A percentile compares a stretch with the other conserved stretches of the same genome.
These are phyloP conservation scores for Ochlodes sylvanus DNA, from an alignment of 2,888 invertebrate genomes.

Conservation along the genomic window DNA sequence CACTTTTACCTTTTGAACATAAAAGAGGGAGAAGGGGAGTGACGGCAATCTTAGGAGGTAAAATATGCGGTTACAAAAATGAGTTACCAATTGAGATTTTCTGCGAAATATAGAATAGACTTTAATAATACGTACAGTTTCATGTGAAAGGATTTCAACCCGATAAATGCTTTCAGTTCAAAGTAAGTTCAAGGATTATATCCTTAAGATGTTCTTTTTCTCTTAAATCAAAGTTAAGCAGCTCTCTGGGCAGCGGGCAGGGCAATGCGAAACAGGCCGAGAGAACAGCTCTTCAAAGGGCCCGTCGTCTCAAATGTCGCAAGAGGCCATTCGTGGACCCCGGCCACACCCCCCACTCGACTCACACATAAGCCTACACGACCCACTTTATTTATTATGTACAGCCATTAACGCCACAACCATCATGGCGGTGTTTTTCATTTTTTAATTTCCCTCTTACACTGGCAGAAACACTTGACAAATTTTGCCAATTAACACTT, in stretches of 20 bases:
- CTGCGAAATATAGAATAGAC: constrained; percentile 2
- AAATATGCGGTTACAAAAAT: constrained; percentile 16
- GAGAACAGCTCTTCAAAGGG: constrained; percentile 79
- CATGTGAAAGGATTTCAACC: constrained; percentile 19
- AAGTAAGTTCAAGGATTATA: constrained; percentile 58
- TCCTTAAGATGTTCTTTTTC: constrained; percentile 75
- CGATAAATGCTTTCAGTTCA: constrained; percentile 28
- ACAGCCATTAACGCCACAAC: constrained; percentile 82
- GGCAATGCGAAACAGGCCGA: constrained; percentile 83
- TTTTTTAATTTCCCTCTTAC: constrained; percentile 83
- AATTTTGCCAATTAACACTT: constrained; percentile 74
- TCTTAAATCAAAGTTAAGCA: constrained; percentile 82
- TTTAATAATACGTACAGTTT: neutral
- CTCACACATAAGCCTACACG: constrained; percentile 81
- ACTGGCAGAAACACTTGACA: constrained; percentile 65
- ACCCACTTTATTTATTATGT: constrained; percentile 84
- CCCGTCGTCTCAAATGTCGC: constrained; percentile 82
- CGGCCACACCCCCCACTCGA: constrained; percentile 83
- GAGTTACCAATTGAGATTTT: constrained; percentile 10
- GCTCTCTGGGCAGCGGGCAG: constrained; percentile 73
- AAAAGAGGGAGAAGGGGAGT: constrained; percentile 4
- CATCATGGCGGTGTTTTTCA: constrained; percentile 83
- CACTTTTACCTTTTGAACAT: neutral
- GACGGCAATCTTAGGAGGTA: constrained; percentile 8
- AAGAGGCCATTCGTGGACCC: constrained; percentile 81